Percentiles rank a stretch among this genome's conserved stretches.
Evolutionary conservation across 2,797 vertebrate genomes (phyloP).

Genomic region (Merluccius polli): DNA sequence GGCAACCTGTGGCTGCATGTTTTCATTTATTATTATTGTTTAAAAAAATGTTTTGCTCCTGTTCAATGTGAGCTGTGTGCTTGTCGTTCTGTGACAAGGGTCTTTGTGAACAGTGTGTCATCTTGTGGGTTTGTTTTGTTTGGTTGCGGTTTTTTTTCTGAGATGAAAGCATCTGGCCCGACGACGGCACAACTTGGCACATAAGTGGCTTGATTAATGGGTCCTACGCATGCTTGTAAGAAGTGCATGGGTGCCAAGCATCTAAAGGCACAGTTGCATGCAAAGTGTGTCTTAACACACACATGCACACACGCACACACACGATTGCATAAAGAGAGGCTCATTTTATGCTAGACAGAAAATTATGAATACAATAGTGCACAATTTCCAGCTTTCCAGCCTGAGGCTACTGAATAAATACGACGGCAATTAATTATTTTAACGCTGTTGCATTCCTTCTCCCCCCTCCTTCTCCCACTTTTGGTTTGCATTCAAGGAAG

Average conservation of each 20-base stretch:
- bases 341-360: background rate
- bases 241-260: background rate
- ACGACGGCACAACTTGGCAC: background rate
- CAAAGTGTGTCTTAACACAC: background rate
- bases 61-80: background rate
- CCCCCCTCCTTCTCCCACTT: conserved; percentile 72
- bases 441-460: conserved; percentile 69
- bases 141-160: background rate
- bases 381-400: background rate
- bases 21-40: no score
- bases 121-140: background rate
- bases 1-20: conserved; percentile 12
- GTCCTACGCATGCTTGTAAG: background rate
- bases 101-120: background rate
- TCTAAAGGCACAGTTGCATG: background rate
- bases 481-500: conserved; percentile 94
- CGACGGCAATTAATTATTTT: conserved; percentile 34
- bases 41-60: background rate
- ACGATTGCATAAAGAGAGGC: background rate
- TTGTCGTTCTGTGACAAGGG: background rate
- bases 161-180: background rate
- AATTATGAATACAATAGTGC: background rate
- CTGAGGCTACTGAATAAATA: background rate
- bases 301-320: background rate
- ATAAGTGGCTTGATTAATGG: conserved; percentile 6